Evolutionary conservation across 2,888 invertebrate species (phyloP).

Genomic region (Cheilosia impressa): DNA sequence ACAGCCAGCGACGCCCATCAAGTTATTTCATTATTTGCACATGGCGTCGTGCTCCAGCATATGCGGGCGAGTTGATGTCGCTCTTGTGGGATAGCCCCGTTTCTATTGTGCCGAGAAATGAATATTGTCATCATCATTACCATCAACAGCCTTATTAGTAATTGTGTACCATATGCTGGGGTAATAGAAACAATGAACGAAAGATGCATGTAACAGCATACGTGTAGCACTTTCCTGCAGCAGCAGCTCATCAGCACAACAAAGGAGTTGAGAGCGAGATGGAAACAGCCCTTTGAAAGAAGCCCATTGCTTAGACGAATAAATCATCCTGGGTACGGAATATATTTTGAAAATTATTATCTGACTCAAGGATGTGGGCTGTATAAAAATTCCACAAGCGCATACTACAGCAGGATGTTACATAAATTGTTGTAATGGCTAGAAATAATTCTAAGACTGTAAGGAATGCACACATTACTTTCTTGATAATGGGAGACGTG

Average conservation of each 20-base stretch:
- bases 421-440: too few relatives aligned
- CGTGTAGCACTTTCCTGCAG: slow-evolving; percentile 10
- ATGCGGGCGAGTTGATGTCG: slow-evolving; percentile 28
- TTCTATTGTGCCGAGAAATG: slow-evolving; percentile 50
- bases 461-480: too few relatives aligned
- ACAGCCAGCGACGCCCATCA: slow-evolving; percentile 61
- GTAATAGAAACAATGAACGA: slow-evolving; percentile 60
- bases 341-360: slow-evolving; percentile 46
- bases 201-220: slow-evolving; percentile 55
- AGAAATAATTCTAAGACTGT: too few relatives aligned
- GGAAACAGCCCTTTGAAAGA: slow-evolving; percentile 16
- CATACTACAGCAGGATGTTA: too few relatives aligned
- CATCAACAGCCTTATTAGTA: slow-evolving; percentile 73
- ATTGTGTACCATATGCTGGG: slow-evolving; percentile 67
- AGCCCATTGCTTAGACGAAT: slow-evolving; percentile 33
- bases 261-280: slow-evolving; percentile 18
- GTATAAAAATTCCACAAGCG: neutral
- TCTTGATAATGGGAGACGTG: too few relatives aligned
- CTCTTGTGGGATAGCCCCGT: slow-evolving; percentile 7
- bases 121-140: slow-evolving; percentile 75
- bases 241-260: slow-evolving; percentile 27
- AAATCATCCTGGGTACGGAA: slow-evolving; percentile 40
- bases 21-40: slow-evolving; percentile 71
- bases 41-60: slow-evolving; percentile 64
- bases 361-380: slow-evolving; percentile 17